A percentile compares a stretch with the other conserved stretches of the same genome.
These are phyloP conservation scores for Cathartes aura DNA, from an alignment of 2,113 vertebrate species.

Conservation along the genomic window DNA sequence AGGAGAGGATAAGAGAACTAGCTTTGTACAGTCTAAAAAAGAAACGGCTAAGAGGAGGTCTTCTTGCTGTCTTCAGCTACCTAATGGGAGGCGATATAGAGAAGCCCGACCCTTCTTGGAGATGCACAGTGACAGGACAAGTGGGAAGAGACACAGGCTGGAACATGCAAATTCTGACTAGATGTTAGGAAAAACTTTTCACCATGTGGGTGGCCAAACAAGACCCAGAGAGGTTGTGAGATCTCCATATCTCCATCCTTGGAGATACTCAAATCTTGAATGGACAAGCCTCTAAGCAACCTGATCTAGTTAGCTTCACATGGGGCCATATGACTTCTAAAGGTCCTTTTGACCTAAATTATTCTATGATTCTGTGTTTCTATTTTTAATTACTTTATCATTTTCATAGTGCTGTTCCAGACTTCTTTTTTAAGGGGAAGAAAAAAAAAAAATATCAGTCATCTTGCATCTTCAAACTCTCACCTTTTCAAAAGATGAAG, in stretches of 20 bases:
- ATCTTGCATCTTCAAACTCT: neutral
- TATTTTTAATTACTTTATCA: neutral
- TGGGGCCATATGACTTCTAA: neutral
- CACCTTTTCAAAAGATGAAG: neutral
- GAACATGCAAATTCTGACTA: neutral
- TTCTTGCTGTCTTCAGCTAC: neutral
- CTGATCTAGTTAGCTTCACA: neutral
- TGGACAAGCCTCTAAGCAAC: neutral
- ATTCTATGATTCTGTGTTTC: neutral
- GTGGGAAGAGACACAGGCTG: neutral
- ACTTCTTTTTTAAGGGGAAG: neutral
- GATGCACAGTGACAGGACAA: no score
- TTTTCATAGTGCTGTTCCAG: neutral
- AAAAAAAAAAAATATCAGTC: neutral
- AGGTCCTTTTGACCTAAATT: neutral
- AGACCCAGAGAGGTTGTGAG: neutral
- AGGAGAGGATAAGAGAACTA: neutral
- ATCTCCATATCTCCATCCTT: neutral
- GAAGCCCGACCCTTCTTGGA: neutral
- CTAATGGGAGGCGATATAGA: neutral
- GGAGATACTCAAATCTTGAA: neutral
- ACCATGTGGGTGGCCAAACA: neutral
- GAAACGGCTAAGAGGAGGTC: neutral
- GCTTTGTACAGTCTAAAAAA: neutral
- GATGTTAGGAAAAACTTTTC: neutral